Percentiles rank a stretch among this genome's conserved stretches.
phyloP scores from a whole-genome alignment of 1,140 invertebrate species.

The Varroa destructor region DNA sequence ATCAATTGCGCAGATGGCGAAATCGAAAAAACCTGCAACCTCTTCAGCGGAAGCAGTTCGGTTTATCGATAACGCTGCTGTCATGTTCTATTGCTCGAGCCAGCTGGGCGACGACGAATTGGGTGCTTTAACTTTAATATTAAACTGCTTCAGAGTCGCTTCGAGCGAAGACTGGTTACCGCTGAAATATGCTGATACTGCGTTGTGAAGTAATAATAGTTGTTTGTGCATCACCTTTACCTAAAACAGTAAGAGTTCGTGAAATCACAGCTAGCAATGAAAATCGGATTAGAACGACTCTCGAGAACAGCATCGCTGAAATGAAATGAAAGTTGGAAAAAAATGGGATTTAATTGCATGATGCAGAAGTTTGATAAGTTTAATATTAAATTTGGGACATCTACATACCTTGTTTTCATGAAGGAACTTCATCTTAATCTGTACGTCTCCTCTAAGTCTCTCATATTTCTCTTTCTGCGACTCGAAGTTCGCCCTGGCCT shows the following conservation, averaged over 20 bases:
- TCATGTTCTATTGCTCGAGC: constrained; percentile 51
- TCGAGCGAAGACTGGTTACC: constrained; percentile 59
- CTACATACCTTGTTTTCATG: constrained; percentile 79
- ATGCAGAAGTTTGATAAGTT: too few relatives aligned
- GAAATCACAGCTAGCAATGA: constrained; percentile 31
- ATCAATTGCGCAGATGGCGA: too few relatives aligned
- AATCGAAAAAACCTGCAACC: too few relatives aligned
- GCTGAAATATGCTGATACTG: constrained; percentile 87
- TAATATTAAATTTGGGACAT: background rate
- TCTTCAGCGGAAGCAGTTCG: too few relatives aligned
- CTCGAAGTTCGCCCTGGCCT: constrained; percentile 65
- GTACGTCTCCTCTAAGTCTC: constrained; percentile 72
- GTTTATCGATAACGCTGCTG: too few relatives aligned
- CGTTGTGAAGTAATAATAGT: constrained; percentile 83
- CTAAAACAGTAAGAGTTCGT: constrained; percentile 45
- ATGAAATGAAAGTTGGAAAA: background rate
- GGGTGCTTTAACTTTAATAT: constrained; percentile 66
- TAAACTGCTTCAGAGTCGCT: constrained; percentile 88
- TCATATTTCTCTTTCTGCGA: constrained; percentile 77
- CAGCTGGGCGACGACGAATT: constrained; percentile 58
- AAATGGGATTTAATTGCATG: too few relatives aligned
- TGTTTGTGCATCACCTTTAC: constrained; percentile 98
- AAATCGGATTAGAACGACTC: constrained; percentile 24
- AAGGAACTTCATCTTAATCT: constrained; percentile 86
- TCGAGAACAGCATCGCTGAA: constrained; percentile 11